Percentiles rank a stretch among this genome's conserved stretches.
Evolutionary conservation across 2,888 invertebrate species (phyloP).

Genomic region (Hymenopus coronatus): DNA sequence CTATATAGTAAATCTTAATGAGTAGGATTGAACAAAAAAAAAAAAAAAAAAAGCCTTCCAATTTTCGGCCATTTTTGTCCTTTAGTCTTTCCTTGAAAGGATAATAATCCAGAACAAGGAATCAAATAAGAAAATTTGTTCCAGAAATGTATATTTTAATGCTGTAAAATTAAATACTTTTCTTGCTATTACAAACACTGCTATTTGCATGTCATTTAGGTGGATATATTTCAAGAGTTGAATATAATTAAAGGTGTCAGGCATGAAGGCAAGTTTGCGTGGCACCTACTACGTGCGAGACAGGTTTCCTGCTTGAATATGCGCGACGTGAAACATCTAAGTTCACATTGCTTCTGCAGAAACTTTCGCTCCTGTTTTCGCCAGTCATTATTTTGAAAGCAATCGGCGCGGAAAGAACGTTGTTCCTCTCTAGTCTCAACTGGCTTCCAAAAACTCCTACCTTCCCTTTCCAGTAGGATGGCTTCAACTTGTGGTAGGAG

Average conservation of each 20-base stretch:
- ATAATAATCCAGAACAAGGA: no score
- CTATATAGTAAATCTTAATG: no score
- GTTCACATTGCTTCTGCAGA: not conserved
- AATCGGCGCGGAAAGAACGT: constrained; percentile 20
- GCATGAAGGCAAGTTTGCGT: not conserved
- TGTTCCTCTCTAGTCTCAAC: not conserved
- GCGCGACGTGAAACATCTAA: not conserved
- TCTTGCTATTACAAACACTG: no score
- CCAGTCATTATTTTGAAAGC: constrained; percentile 25
- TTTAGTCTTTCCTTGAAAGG: no score
- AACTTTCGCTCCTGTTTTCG: not conserved
- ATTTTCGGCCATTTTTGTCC: no score
- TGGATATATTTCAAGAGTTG: not conserved
- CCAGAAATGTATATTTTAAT: no score
- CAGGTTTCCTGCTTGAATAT: not conserved
- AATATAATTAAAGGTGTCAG: not conserved
- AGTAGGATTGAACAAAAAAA: no score
- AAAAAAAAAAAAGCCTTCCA: no score
- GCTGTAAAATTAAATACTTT: no score
- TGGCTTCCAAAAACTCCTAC: not conserved
- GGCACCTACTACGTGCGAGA: not conserved
- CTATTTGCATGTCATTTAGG: no score
- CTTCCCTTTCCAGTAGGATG: not conserved
- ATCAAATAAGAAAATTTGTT: no score
- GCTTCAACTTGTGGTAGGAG: not conserved